These are phyloP conservation scores for Hyperoplus immaculatus DNA, from an alignment of 2,797 vertebrate genomes.

Conservation along the genomic window DNA sequence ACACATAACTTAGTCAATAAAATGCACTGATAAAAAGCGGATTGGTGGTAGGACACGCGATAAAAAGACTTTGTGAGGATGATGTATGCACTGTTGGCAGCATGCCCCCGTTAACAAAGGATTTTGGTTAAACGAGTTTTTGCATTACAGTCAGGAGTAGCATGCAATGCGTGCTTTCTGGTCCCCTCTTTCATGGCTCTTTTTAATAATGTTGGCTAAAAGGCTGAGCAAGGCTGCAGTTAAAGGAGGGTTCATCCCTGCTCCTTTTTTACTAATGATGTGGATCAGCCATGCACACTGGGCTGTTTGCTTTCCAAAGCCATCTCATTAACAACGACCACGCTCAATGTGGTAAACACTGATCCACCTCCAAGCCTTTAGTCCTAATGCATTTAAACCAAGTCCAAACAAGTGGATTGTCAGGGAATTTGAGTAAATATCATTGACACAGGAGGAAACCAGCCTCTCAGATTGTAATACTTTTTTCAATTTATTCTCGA, in stretches of 20 bases:
- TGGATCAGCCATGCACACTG: conserved; percentile 33
- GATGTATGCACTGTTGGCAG: conserved; percentile 46
- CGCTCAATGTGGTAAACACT: conserved; percentile 49
- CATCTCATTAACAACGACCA: conserved; percentile 49
- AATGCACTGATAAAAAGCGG: too few species aligned
- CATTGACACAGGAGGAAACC: background rate
- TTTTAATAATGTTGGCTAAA: conserved; percentile 65
- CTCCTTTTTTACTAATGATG: conserved; percentile 40
- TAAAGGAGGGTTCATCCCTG: conserved; percentile 1
- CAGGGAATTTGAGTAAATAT: conserved; percentile 7
- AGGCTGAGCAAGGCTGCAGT: conserved; percentile 23
- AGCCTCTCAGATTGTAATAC: background rate
- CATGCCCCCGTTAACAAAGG: conserved; percentile 60
- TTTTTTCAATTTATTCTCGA: background rate
- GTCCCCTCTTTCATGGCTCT: conserved; percentile 41
- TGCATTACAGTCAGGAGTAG: conserved; percentile 45
- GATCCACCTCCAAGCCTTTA: conserved; percentile 30
- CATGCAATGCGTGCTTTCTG: conserved; percentile 44
- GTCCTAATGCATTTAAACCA: conserved; percentile 38
- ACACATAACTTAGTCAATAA: conserved; percentile 16
- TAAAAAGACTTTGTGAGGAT: conserved; percentile 48
- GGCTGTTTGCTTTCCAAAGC: conserved; percentile 63
- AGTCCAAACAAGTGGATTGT: conserved; percentile 49
- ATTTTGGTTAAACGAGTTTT: conserved; percentile 53
- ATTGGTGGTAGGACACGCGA: conserved; percentile 32